Evolutionary conservation across 2,888 invertebrate species (phyloP), one percentile per base, ranked within the genome.

Genomic region (Drepana falcataria): DNA sequence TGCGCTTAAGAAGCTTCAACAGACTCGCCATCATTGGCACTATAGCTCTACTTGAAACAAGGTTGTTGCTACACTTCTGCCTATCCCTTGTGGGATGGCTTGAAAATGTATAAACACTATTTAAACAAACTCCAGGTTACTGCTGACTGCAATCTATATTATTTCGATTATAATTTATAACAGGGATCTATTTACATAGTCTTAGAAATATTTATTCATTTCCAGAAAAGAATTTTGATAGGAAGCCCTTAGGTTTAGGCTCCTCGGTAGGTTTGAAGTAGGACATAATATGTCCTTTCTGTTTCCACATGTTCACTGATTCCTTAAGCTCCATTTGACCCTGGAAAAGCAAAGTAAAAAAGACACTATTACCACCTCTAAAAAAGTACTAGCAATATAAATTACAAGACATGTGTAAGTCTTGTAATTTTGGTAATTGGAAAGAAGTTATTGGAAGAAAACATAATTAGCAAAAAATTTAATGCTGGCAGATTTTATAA

Each of bases 261-360:
- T 97, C 95, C 53, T 93, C 92, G 0, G 96, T 95, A 52, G 97
- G 96, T 77, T 95, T 95, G 91, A 97, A 98, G 78, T 94, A 97
- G 55, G 91, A 79, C 98, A 98, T 98, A 35, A 99, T 83, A 75
- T 97, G 96, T 7, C 95, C 94, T 65, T 95, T 95, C 73, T 97
- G 97, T 82, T 98, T 98, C 97, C 98, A 98, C 55, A 94, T 92
- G 63, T 96, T 93, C 0, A 95, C 95, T 1, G 95, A 92, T 91
- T 99, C 98, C 76, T 96, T 95, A 35, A 99, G 91, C 74, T 98
- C 98, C 97, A 98, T 97, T 93, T 98, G 98, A 52, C 98, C 98
- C 97, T 97, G 77, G 60, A 92, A 81, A 58, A 35, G 48, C 21
- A 21, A 21, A 21, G 21, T 21, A 21, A 40, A 34, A 53, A 5